Evolutionary conservation across 2,797 vertebrate species (phyloP), one percentile per base, ranked within the genome.

Genomic region (Acipenser oxyrinchus): DNA sequence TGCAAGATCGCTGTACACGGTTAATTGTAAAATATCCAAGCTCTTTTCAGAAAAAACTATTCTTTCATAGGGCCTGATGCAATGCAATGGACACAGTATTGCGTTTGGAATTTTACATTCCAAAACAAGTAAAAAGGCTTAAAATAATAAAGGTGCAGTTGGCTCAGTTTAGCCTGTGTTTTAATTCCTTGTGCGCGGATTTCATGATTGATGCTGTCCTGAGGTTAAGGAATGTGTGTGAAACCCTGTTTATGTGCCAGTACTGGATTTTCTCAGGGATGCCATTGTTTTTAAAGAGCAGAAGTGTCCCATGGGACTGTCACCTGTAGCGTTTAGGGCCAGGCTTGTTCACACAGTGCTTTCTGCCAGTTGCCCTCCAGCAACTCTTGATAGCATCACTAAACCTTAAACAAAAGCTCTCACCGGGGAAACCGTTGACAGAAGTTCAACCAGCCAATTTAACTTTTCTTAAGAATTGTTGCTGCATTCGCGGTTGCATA

Each of bases 331-430:
- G 18, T 48, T 66, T 65, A 15, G 64, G 63, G 51, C 64, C 57
- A 51, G 60, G 60, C 52, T 37, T 66, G 71, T 37, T 37, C 66
- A 64, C 62, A 69, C 70, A 15, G 63, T 61, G 12, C 69, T 55
- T 10, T 55, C 53, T 68, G 69, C 63, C 71, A 68, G 67, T 51
- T 63, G 53, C 63, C 71, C 71, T 23, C n/a, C 37, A 59, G 68
- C 66, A 13, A 7, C 15, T 49, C 37, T 18, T 58, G 57, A 18
- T 53, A 4, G 63, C 62, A 67, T 73, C 62, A 8, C 51, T 12
- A 58, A n/a, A 58, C 12, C 55, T 58, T 58, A 58, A 58, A 58
- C 15, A 11, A 67, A 65, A 58, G 51, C 52, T 67, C 64, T 69
- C 62, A 57, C 65, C 60, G 48, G 60, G 65, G 63, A 64, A 64